Percentiles rank a stretch among this genome's conserved stretches.
These are phyloP conservation scores for Lycophotia porphyrea DNA, from an alignment of 2,888 invertebrate genomes.

Conservation along the genomic window DNA sequence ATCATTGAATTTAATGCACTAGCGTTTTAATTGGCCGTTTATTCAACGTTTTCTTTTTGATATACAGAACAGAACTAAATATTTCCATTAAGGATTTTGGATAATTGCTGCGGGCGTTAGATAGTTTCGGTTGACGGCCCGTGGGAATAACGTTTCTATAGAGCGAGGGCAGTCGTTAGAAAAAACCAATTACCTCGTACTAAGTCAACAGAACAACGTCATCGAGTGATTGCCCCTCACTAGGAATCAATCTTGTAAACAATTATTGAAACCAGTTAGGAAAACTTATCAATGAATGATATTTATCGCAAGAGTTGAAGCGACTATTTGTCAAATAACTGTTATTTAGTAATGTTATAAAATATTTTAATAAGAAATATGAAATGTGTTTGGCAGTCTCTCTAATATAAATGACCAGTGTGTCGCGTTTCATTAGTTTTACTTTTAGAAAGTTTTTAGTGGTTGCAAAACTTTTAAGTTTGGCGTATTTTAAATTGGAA, in stretches of 20 bases:
- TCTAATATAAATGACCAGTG: slow-evolving; percentile 18
- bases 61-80: slow-evolving; percentile 51
- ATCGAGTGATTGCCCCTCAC: slow-evolving; percentile 51
- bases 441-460: slow-evolving; percentile 25
- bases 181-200: slow-evolving; percentile 66
- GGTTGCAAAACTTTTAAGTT: slow-evolving; percentile 6
- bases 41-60: slow-evolving; percentile 48
- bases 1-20: slow-evolving; percentile 43
- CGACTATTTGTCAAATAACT: slow-evolving; percentile 32
- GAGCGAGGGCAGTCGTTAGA: slow-evolving; percentile 63
- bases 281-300: slow-evolving; percentile 46
- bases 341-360: slow-evolving; percentile 26
- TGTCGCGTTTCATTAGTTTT: slow-evolving; percentile 39
- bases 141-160: slow-evolving; percentile 65
- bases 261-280: slow-evolving; percentile 46
- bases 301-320: slow-evolving; percentile 25
- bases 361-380: slow-evolving; percentile 28
- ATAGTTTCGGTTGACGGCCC: slow-evolving; percentile 68
- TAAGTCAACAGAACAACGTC: slow-evolving; percentile 64
- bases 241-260: slow-evolving; percentile 58
- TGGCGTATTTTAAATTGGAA: background rate
- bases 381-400: slow-evolving; percentile 28
- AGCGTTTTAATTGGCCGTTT: slow-evolving; percentile 35
- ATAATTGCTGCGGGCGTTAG: slow-evolving; percentile 64
- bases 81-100: slow-evolving; percentile 59